A percentile compares a stretch with the other conserved stretches of the same genome.
These are phyloP conservation scores for Drosophila testacea DNA, from an alignment of 2,888 invertebrate genomes.

Conservation along the genomic window DNA sequence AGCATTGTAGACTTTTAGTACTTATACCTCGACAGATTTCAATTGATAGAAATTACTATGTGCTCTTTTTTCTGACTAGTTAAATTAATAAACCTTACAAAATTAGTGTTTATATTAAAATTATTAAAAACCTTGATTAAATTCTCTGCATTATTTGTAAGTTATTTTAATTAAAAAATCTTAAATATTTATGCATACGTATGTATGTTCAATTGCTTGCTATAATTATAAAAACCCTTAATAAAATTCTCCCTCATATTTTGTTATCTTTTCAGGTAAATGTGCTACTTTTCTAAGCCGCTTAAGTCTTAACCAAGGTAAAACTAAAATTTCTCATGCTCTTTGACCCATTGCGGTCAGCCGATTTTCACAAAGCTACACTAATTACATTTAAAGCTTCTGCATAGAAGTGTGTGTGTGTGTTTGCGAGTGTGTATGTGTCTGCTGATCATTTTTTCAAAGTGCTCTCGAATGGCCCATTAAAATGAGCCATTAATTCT, in stretches of 20 bases:
- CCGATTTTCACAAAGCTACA: slow-evolving; percentile 22
- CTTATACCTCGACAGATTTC: too few relatives aligned
- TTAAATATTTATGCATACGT: background rate
- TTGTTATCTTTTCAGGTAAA: slow-evolving; percentile 58
- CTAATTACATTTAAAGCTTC: slow-evolving; percentile 50
- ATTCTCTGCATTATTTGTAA: too few relatives aligned
- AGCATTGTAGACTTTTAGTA: too few relatives aligned
- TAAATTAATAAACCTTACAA: too few relatives aligned
- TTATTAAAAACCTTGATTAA: too few relatives aligned
- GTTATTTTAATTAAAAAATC: background rate
- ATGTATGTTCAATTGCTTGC: background rate
- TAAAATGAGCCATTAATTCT: slow-evolving; percentile 71
- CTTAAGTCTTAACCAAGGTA: slow-evolving; percentile 50
- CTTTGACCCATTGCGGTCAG: slow-evolving; percentile 37
- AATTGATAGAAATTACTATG: too few relatives aligned
- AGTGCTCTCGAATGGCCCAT: slow-evolving; percentile 76
- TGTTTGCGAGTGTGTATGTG: slow-evolving; percentile 17
- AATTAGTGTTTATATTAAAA: too few relatives aligned
- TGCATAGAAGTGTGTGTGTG: background rate
- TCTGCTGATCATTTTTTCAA: slow-evolving; percentile 59
- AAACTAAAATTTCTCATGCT: slow-evolving; percentile 42
- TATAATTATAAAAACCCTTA: slow-evolving; percentile 1
- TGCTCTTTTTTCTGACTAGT: too few relatives aligned
- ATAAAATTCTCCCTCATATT: slow-evolving; percentile 19
- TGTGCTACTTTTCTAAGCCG: slow-evolving; percentile 19